Evolutionary conservation across 1,140 invertebrate genomes (phyloP), one percentile per base, ranked within the genome.

Genomic region (Heliconius eleuchia): DNA sequence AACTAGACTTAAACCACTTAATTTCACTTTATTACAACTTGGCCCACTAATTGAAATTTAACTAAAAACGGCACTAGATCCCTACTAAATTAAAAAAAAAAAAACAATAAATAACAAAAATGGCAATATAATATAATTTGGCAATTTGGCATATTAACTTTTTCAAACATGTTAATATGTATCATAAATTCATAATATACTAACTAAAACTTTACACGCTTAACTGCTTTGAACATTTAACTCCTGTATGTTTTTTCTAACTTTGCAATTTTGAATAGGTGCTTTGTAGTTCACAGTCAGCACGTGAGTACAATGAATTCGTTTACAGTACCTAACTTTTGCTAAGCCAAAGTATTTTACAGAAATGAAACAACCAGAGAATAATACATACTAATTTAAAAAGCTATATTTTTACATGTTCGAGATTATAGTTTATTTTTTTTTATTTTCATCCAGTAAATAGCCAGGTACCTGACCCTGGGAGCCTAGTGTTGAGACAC

Each of bases 231-330:
- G 3, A 30, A 66, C 60, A 66, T 66, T 66, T 66, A 66, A 30
- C n/a, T 66, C 23, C 0, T 66, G 57, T 66, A 66, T 66, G 60
- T 27, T 66, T 66, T 66, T 66, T 66, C 9, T 66, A 66, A 66
- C 23, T 66, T 66, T 66, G 60, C 60, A 27, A 66, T 66, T 66
- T 66, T 66, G 60, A 66, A 66, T 66, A 27, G 60, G 60, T 66
- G 60, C 60, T 66, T 66, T 66, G 19, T 66, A 30, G 27, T 66
- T 66, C 23, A 30, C 60, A 27, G 60, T 16, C 23, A 30, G 60
- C 60, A 27, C 55, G 55, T 23, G 55, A n/a, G n/a, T 23, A 57
- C 23, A 66, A 66, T 66, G 60, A 27, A 27, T 66, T 66, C 11
- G 60, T 66, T 66, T 66, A 66, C 27, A 66, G 27, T 66, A 66